Evolutionary conservation across 2,888 invertebrate genomes (phyloP), one percentile per base, ranked within the genome.

Genomic region (Leptinotarsa peninsularis): DNA sequence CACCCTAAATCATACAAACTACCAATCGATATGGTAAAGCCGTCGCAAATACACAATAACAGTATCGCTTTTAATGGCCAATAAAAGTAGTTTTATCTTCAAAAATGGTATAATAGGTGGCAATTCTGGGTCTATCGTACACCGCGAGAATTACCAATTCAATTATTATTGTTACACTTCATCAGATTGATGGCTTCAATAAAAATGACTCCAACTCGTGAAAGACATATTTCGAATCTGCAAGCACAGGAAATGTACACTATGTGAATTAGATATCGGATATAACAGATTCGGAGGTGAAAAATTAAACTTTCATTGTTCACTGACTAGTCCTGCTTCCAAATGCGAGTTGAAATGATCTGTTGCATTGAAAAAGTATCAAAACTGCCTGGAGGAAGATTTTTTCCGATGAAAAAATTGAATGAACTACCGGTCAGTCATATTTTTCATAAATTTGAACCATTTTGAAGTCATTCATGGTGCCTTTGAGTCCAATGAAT

Each of bases 11-110:
- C 63, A 63, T 7, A 63, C 7, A 18, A 63, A 33, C 18, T 17
- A 33, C 63, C 5, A 63, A 33, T 63, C 63, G 63, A 63, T 63
- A 63, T 63, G 17, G 33, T 63, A 27, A 13, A 63, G 63, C 63
- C 27, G 4, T 63, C 10, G 27, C 63, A 33, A 63, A 63, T 63
- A 63, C 33, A 63, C 63, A 63, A 63, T 63, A 63, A 17, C 63
- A 63, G 63, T 63, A 63, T 63, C 63, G 63, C 63, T 63, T 33
- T 63, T 63, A 63, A 63, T 63, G 27, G 63, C 33, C 63, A 27
- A 63, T 63, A 63, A 63, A 63, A 63, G 63, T 63, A 63, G 63
- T 63, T 63, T 63, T 63, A 63, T 63, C 58, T 63, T 15, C n/a
- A 15, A 17, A 63, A 63, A 63, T 63, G 33, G 63, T 63, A 63